Percentiles rank a stretch among this genome's conserved stretches.
These are phyloP conservation scores for Dryobota labecula DNA, from an alignment of 2,888 invertebrate species.

Conservation along the genomic window DNA sequence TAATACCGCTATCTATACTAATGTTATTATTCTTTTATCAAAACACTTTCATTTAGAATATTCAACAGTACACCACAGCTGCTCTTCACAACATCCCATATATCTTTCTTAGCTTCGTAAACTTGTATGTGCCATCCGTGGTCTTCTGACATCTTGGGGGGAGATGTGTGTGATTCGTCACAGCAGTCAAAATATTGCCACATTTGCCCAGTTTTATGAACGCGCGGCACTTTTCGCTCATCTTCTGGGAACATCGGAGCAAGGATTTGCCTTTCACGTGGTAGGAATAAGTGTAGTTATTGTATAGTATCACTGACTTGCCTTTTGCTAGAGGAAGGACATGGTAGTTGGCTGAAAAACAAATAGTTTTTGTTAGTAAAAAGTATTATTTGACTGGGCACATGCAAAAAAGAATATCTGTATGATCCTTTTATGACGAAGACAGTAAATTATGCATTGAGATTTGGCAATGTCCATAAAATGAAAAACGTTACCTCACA, in stretches of 20 bases:
- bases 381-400: not conserved
- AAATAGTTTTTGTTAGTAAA: not conserved
- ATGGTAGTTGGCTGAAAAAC: conserved; percentile 32
- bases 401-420: not conserved
- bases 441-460: not conserved
- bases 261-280: conserved; percentile 43
- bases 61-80: not conserved
- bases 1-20: not conserved
- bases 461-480: not conserved
- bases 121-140: conserved; percentile 38
- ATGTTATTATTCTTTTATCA: not conserved
- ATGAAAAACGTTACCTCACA: not conserved
- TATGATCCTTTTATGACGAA: not conserved
- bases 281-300: conserved; percentile 47
- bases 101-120: conserved; percentile 27
- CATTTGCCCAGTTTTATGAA: conserved; percentile 52
- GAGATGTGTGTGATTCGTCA: conserved; percentile 46
- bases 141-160: conserved; percentile 39
- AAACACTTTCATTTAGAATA: not conserved
- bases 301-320: conserved; percentile 42
- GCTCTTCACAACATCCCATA: conserved; percentile 30
- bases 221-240: conserved; percentile 55
- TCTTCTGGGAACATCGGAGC: conserved; percentile 52
- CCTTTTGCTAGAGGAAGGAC: conserved; percentile 43
- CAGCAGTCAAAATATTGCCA: conserved; percentile 47